Base-by-base conservation (phyloP, 2,113 vertebrate genomes). In the Genyomyrus donnyi region DNA sequence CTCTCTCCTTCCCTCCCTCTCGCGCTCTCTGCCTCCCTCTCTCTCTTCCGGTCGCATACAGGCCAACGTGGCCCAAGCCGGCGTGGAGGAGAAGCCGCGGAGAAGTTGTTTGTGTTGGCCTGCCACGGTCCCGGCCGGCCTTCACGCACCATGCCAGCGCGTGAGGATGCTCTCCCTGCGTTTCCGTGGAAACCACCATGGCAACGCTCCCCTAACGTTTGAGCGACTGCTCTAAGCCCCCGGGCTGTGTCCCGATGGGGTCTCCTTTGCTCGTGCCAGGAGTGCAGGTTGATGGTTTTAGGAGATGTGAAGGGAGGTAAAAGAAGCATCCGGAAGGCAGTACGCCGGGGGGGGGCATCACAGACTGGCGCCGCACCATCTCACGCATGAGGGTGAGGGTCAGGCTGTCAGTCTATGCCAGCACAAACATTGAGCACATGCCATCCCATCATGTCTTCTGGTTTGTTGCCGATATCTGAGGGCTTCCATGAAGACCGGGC, bases 261-360 rank as follows among this genome's bases (percentile, higher is more conserved):
- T 87, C 17, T 31, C 27, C 2, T 19, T 27, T 10, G 49, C n/a
- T 31, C n/a, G 3, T 48, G 24, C 85, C 24, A 52, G 48, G 48
- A 87, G 85, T 17, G 13, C 85, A 87, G 85, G 85, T 53, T 87
- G 39, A 87, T 87, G 85, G 50, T 15, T 87, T 87, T 87, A 87
- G 85, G 85, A 87, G 85, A 87, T 56, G 85, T 39, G 50, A 7
- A 24, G 50, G n/a, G 35, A 21, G 27, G 27, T 35, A 56, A 42
- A 11, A 46, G 19, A 48, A 85, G 45, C 52, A 21, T 56, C 52
- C 19, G 19, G 52, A 56, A 56, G 53, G 52, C 52, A 19, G 17
- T 19, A 6, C 5, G 1, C 52, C 52, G 3, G 66, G 35, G 70
- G 70, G 74, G 17, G 15, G 74, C 13, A 74, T 15, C 74, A 35